Base-by-base conservation (phyloP, 2,797 vertebrate species). In the Tarsius wallacei region DNA sequence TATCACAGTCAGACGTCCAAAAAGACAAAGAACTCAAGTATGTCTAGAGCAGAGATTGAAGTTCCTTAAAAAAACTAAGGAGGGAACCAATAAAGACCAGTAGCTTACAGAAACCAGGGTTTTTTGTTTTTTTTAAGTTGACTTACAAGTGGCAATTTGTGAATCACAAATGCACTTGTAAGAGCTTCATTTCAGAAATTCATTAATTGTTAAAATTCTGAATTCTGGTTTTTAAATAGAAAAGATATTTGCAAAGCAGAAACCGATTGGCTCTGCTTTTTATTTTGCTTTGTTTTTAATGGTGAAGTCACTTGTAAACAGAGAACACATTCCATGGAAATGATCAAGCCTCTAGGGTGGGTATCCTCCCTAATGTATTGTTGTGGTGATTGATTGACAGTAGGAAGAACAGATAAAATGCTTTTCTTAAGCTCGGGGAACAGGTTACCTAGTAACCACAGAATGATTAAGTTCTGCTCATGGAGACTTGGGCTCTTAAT, bases 381-480 rank as follows among this genome's bases (percentile, higher is more conserved):
- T 87, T 91, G 51, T 91, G 89, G 63, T n/a, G 57, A 53, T 10
- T 87, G 90, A 97, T 14, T 55, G 91, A 90, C 97, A 94, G 21
- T 33, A 42, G 78, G 97, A 96, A 55, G 17, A 97, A 88, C 26
- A 86, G 80, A 96, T 19, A 59, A 97, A 97, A 80, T 5, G 28
- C 76, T 90, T 55, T 93, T 96, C 96, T 86, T 96, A 95, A 97
- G 84, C 95, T 91, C n/a, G 31, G 53, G 95, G 59, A 61, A 97
- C 73, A 94, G 0, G 98, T 98, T 98, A 98, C 98, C 95, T 98
- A 98, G 98, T 97, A 98, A 98, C 98, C 91, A 88, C 24, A 33
- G 81, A 97, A 97, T 47, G 83, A 96, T 93, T 97, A 77, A 81
- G 70, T 92, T 90, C 84, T 90, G 24, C 74, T 97, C 91, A 57